Evolutionary conservation across 2,113 vertebrate species (phyloP), one percentile per base, ranked within the genome.

Genomic region (Indri indri): DNA sequence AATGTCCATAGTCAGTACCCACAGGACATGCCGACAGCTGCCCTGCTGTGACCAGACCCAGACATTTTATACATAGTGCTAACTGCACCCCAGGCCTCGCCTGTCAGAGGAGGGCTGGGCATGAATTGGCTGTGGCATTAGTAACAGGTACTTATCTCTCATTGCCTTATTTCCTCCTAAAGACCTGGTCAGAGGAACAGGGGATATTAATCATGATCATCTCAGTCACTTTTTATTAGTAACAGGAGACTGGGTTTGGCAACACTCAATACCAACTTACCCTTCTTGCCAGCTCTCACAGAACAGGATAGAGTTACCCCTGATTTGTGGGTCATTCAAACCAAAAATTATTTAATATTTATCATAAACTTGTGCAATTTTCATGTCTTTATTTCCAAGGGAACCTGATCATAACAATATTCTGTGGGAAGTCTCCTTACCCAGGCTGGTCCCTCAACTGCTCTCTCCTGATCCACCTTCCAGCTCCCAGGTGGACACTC

Each of bases 211-310:
- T 97, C 89, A 90, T 57, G 37, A 88, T 95, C 4, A 3, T 84
- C 59, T 91, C 57, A 59, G 91, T 81, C 93, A 91, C 89, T 97
- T 97, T 79, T 42, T 93, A 96, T 95, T 96, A 97, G 83, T 91
- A 95, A 93, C 90, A 95, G 93, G 93, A 93, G 96, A 90, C 92
- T 65, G 34, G 89, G 70, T 71, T 97, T 95, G 95, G 74, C 87
- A 84, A 77, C 20, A 88, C 59, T 84, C 86, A 42, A 4, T 81
- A 94, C 95, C 80, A 97, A 91, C 94, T 88, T 94, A 76, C 94
- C 66, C 47, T 95, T 86, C 87, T 94, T 45, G 11, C 74, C 87
- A 91, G 63, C 25, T 47, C 52, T 92, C n/a, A 89, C 84, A 84
- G 85, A 95, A 65, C 52, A 90, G 42, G 74, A 91, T 27, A 50